Evolutionary conservation across 1,140 invertebrate genomes (phyloP).

Genomic region (Halyomorpha halys): DNA sequence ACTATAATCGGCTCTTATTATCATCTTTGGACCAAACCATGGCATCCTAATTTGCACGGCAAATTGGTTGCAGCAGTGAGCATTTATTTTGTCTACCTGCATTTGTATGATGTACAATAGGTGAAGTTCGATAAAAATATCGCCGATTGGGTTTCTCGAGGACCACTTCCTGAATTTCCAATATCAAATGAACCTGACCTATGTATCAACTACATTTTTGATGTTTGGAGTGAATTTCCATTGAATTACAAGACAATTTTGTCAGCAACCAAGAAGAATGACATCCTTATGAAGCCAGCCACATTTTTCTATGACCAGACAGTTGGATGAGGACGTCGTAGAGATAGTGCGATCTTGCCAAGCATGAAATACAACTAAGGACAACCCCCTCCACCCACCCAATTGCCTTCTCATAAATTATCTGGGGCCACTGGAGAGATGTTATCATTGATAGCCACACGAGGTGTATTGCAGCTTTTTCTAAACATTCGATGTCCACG

Average conservation of each 20-base stretch:
- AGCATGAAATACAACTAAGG: background rate
- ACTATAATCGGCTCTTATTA: conserved; percentile 3
- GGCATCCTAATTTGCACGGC: background rate
- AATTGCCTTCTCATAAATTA: background rate
- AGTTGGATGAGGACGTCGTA: background rate
- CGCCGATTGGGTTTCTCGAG: background rate
- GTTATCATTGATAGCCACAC: no score
- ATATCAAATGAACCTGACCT: background rate
- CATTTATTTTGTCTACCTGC: background rate
- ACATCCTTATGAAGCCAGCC: background rate
- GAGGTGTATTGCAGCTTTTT: no score
- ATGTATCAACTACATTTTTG: background rate
- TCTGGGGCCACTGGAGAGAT: no score
- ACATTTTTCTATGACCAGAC: background rate
- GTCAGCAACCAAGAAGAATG: background rate
- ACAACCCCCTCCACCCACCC: background rate
- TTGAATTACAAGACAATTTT: background rate
- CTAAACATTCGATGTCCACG: no score
- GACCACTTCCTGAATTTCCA: background rate
- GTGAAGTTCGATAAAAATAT: background rate
- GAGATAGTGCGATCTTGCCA: background rate
- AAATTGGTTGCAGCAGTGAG: background rate
- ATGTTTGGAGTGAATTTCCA: background rate
- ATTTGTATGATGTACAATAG: background rate
- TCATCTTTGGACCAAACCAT: conserved; percentile 4